Evolutionary conservation across 1,140 invertebrate species (phyloP), one percentile per base, ranked within the genome.

Genomic region (Ips typographus): DNA sequence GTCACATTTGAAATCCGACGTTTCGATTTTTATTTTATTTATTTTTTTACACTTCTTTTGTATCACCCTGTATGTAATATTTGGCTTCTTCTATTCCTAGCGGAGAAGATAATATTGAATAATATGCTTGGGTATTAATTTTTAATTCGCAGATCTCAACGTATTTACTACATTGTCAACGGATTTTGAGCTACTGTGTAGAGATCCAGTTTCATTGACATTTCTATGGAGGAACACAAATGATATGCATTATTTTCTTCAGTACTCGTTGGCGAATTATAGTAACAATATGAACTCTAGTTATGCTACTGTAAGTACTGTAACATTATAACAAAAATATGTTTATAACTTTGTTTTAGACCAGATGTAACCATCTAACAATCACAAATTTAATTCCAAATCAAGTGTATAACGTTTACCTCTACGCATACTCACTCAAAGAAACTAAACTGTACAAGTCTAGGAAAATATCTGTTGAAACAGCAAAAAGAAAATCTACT

Each of bases 311-410:
- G n/a, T 2, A 38, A 56, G 36, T 6, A 56, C n/a, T 56, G 5
- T n/a, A 56, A 36, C 5, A 5, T 8, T n/a, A 6, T 38, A 2
- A 56, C 6, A 8, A 8, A 56, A 38, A 39, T 22, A 8, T 62
- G 22, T 22, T 47, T 49, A 47, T 5, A 47, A n/a, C n/a, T 47
- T 22, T 64, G 8, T 56, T 66, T 37, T 42, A 66, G 64, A 66
- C 64, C 2, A 56, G 40, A 66, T 66, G 64, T 58, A 42, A 53
- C 22, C 56, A 57, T 57, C 36, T 38, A 36, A 43, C 38, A 1
- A 40, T 66, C 4, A 42, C 3, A 42, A 37, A 66, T 44, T 37
- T 66, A 37, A 8, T 22, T 6, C 52, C 64, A 2, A 7, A 36
- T 66, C 41, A 36, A 42, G 44, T 22, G 4, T 47, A 47, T n/a